Base-by-base conservation (phyloP, 1,140 invertebrate genomes). In the Neodiprion virginianus region DNA sequence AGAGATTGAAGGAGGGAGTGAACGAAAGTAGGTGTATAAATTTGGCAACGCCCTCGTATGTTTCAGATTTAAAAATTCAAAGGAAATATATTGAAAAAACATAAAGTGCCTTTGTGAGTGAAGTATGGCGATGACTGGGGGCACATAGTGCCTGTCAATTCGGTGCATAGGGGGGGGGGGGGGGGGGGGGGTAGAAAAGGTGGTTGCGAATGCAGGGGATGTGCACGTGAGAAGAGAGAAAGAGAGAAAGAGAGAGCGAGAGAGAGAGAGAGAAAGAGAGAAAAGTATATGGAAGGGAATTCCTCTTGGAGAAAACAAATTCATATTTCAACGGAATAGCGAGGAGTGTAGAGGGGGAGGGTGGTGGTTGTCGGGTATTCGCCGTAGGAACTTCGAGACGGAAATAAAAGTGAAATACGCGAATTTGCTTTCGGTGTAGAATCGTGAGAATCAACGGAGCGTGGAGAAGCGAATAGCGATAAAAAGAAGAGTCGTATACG, bases 321-420 rank as follows among this genome's bases (percentile, higher is more conserved):
- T 83, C 81, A 84, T 83, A 84, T 84, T 84, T 83, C 82, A 84
- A 79, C 75, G 49, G 72, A 73, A 78, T 67, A 67, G 69, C 71
- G 65, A 72, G 67, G 77, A 80, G 74, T 40, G 28, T 40, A 40
- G 28, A 40, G 28, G 28, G 28, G 28, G 28, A 40, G 28, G 73
- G 73, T 67, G 73, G 50, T 72, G 81, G 74, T 76, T 61, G 53
- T 5, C 28, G n/a, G 53, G 73, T 71, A 72, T 69, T 78, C 71
- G 74, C 77, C 76, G 73, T 74, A 67, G 69, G 74, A 81, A 76
- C 78, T 77, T 70, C 76, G 77, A 69, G 72, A 68, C 11, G 65
- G 68, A 80, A 81, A 83, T 84, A 84, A 84, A 83, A 84, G 80
- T 83, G 80, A 83, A 82, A 84, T 84, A 83, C 40, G 53, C n/a